Base-by-base conservation (phyloP, 2,888 invertebrate species). In the Lasius platythorax region DNA sequence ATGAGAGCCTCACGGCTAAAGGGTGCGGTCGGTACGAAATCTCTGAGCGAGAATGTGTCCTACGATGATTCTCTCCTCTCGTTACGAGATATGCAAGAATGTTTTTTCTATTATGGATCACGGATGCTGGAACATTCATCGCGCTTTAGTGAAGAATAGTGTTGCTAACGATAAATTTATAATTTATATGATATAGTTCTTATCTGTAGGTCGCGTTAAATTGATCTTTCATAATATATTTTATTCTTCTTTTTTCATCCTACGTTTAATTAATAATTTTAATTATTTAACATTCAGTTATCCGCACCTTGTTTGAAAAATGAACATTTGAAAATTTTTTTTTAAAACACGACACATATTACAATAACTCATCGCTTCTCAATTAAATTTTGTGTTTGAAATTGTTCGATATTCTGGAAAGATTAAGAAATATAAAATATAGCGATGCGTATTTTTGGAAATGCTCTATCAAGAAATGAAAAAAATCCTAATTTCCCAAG, bases 21-120 rank as follows among this genome's bases (percentile, higher is more conserved):
- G 92, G 93, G 93, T 92, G 94, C 92, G 93, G 93, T 93, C 91
- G 85, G 70, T 75, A 89, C 87, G 88, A 85, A 90, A 92, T 86
- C 86, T 84, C 84, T 85, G 86, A 83, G 84, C 84, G 74, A 79
- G 79, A 87, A 85, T 82, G 87, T 81, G 82, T 84, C 88, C 85
- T 87, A 53, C 43, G 68, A 91, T 90, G 90, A 91, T 87, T 88
- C 87, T 87, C 90, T 88, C 87, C 88, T 87, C 88, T 88, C 89
- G 84, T 89, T 91, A 90, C 90, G 85, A 53, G 50, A 91, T 90
- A 90, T 88, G 84, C 85, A 85, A 87, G 90, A 89, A 90, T 88
- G 89, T 89, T 92, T 90, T 91, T 68, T 68, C 56, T 89, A 88
- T 91, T 85, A 67, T 18, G 23, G 15, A 43, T 23, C 15, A 23